phyloP scores from a whole-genome alignment of 1,140 invertebrate species.

The Drosophila trapezifrons region DNA sequence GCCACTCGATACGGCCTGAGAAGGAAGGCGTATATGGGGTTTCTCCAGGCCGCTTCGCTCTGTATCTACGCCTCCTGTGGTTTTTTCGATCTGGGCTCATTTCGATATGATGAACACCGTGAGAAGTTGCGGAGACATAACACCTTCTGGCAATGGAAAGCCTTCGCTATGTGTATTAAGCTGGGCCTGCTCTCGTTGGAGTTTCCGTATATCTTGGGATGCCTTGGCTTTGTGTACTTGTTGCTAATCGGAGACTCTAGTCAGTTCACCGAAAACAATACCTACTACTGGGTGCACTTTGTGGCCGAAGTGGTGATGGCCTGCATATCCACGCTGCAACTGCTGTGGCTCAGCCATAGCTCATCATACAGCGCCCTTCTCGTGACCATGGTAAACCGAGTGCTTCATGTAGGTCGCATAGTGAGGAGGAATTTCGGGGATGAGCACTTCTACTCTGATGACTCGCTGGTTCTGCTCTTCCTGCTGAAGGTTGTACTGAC shows the following conservation, averaged over 20 bases:
- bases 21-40: not conserved
- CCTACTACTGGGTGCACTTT: slow-evolving; percentile 23
- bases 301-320: not conserved
- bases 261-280: slow-evolving; percentile 12
- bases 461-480: slow-evolving; percentile 15
- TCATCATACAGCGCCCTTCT: slow-evolving; percentile 3
- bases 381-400: not conserved
- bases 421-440: not conserved
- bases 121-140: slow-evolving; percentile 1
- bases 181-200: slow-evolving; percentile 4
- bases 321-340: slow-evolving; percentile 3
- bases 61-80: slow-evolving; percentile 15
- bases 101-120: slow-evolving; percentile 3
- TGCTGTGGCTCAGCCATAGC: slow-evolving; percentile 13
- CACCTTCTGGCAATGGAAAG: slow-evolving; percentile 21
- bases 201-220: not conserved
- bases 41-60: not conserved
- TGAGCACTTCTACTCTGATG: slow-evolving; percentile 2
- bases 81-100: slow-evolving; percentile 24
- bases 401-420: slow-evolving; percentile 14
- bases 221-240: not conserved
- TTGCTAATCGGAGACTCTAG: not conserved
- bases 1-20: not conserved
- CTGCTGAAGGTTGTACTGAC: slow-evolving; percentile 7
- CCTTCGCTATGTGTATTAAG: slow-evolving; percentile 3